phyloP scores from a whole-genome alignment of 2,113 vertebrate genomes.

The Myrmecophaga tridactyla region DNA sequence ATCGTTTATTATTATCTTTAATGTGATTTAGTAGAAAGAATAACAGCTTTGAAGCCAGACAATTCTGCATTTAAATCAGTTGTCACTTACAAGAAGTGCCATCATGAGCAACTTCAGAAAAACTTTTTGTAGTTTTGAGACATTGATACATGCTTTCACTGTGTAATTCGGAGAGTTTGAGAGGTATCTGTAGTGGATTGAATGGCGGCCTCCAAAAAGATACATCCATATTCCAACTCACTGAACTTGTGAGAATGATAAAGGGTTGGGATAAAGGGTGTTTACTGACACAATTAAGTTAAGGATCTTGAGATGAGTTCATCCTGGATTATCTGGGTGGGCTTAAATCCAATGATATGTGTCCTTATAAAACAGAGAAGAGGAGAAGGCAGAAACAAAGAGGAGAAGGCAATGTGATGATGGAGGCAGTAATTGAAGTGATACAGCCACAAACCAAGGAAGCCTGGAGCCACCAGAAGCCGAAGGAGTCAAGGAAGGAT shows the following conservation, averaged over 20 bases:
- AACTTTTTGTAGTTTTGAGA: neutral
- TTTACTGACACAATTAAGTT: neutral
- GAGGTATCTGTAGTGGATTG: neutral
- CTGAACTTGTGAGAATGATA: neutral
- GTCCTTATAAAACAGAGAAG: neutral
- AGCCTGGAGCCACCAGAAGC: neutral
- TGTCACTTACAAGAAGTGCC: neutral
- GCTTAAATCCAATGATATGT: neutral
- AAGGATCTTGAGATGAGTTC: neutral
- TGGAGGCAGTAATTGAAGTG: neutral
- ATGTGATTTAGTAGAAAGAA: neutral
- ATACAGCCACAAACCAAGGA: neutral
- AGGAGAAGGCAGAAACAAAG: neutral
- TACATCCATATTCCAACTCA: neutral
- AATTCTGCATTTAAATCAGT: neutral
- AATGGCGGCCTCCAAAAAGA: neutral
- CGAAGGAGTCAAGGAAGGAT: neutral
- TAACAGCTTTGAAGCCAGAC: slow-evolving; percentile 2
- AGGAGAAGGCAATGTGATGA: neutral
- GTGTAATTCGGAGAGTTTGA: neutral
- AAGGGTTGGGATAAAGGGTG: neutral
- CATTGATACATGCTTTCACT: neutral
- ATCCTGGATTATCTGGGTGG: neutral
- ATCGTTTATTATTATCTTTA: neutral
- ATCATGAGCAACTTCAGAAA: neutral